Evolutionary conservation across 2,888 invertebrate species (phyloP).

Genomic region (Drosophila suboccidentalis): DNA sequence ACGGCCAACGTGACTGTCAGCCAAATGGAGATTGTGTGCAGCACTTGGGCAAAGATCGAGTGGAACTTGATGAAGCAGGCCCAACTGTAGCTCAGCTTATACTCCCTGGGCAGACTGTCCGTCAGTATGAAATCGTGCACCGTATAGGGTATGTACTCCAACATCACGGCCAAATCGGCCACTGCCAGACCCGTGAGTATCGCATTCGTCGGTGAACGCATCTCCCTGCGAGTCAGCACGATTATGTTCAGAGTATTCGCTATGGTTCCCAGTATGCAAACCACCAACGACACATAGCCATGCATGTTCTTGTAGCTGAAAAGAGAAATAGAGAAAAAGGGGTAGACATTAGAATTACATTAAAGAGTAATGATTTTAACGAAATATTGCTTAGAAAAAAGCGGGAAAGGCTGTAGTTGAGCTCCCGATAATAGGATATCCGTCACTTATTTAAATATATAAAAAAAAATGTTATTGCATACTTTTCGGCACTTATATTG

Average conservation of each 20-base stretch:
- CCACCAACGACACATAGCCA: conserved; percentile 93
- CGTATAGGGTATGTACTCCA: conserved; percentile 96
- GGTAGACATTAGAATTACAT: neutral
- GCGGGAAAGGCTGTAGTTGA: too few relatives aligned
- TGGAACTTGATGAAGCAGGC: conserved; percentile 95
- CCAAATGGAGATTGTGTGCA: conserved; percentile 97
- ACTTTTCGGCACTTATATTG: too few relatives aligned
- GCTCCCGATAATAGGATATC: too few relatives aligned
- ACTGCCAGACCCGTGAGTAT: conserved; percentile 96
- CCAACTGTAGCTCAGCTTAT: conserved; percentile 90
- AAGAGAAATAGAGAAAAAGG: neutral
- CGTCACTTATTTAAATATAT: too few relatives aligned
- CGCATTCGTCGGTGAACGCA: conserved; percentile 96
- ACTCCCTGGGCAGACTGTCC: conserved; percentile 85
- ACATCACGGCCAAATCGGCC: conserved; percentile 97
- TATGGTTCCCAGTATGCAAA: conserved; percentile 95
- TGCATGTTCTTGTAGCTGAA: conserved; percentile 90
- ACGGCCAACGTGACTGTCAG: conserved; percentile 96
- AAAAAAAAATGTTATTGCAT: too few relatives aligned
- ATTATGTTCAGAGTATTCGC: conserved; percentile 97
- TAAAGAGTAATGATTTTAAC: neutral
- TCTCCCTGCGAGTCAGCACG: conserved; percentile 94
- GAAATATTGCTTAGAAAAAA: neutral
- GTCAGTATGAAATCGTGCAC: conserved; percentile 91
- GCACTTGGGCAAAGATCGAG: conserved; percentile 94